phyloP scores from a whole-genome alignment of 2,113 vertebrate genomes.

The Rafetus swinhoei region DNA sequence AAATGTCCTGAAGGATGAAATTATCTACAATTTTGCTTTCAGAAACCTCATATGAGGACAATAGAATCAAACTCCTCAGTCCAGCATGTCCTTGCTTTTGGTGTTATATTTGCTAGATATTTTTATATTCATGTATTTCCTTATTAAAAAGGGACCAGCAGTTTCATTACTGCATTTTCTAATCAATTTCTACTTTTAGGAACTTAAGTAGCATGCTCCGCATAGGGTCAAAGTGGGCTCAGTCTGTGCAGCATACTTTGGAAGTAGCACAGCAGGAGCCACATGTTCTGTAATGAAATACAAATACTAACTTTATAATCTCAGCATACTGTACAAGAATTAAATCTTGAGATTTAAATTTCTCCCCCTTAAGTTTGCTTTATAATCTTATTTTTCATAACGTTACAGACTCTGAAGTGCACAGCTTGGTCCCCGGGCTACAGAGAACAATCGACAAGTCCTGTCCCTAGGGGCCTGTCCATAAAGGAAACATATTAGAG shows the following conservation, averaged over 20 bases:
- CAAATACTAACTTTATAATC: neutral
- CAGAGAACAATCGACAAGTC: too few species aligned
- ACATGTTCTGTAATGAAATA: neutral
- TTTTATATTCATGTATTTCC: fast-evolving
- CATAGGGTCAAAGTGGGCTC: neutral
- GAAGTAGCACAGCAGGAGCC: neutral
- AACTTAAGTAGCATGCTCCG: neutral
- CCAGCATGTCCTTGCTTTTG: fast-evolving
- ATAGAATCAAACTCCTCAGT: fast-evolving
- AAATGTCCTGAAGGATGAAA: fast-evolving
- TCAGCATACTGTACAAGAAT: too few species aligned
- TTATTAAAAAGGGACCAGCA: fast-evolving
- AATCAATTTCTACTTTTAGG: neutral
- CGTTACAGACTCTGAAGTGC: too few species aligned
- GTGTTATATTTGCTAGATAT: neutral
- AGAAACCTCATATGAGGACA: fast-evolving
- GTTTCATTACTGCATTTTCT: fast-evolving
- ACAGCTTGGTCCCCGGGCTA: too few species aligned
- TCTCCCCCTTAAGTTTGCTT: too few species aligned
- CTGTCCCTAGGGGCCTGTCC: too few species aligned
- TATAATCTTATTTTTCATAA: too few species aligned
- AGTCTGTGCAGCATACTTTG: too few species aligned
- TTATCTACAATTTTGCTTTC: fast-evolving
- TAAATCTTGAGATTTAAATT: too few species aligned
- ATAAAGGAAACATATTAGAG: too few species aligned